Percentiles rank a stretch among this genome's conserved stretches.
Evolutionary conservation across 2,888 invertebrate species (phyloP).

Genomic region (Aproaerema taeniolella): DNA sequence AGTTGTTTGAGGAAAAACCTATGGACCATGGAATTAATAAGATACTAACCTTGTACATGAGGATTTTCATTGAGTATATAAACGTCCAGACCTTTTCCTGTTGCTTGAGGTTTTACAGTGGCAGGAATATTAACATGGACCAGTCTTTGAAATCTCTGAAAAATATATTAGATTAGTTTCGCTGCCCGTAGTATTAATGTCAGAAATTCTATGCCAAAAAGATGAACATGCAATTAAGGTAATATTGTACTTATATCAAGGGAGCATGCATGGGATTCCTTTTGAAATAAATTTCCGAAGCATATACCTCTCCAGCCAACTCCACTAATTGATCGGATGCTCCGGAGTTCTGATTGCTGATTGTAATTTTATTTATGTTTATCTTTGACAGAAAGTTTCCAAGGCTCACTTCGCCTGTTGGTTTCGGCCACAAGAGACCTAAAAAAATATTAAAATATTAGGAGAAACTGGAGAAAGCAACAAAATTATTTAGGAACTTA

Average conservation of each 20-base stretch:
- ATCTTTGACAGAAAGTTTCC: constrained; percentile 73
- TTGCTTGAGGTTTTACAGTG: constrained; percentile 42
- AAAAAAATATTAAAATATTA: constrained; percentile 14
- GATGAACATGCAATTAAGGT: too few species aligned
- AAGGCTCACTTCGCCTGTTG: constrained; percentile 76
- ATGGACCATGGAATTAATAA: too few species aligned
- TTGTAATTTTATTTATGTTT: constrained; percentile 66
- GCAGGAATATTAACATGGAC: constrained; percentile 38
- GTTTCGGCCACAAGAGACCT: constrained; percentile 80
- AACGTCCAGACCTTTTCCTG: constrained; percentile 50
- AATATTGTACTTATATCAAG: too few species aligned
- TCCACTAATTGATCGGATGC: constrained; percentile 38
- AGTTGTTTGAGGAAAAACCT: too few species aligned
- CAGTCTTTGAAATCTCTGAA: constrained; percentile 53
- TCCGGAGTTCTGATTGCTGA: constrained; percentile 53
- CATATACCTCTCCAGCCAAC: constrained; percentile 46
- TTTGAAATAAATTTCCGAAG: too few species aligned
- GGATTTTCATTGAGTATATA: constrained; percentile 46
- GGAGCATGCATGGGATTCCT: too few species aligned
- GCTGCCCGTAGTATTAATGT: background rate
- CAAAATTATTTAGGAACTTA: too few species aligned
- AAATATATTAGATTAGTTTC: too few species aligned
- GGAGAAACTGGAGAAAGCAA: too few species aligned
- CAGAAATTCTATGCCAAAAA: too few species aligned
- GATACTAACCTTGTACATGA: constrained; percentile 46